phyloP scores from a whole-genome alignment of 2,888 invertebrate genomes.

The Rhagium mordax region DNA sequence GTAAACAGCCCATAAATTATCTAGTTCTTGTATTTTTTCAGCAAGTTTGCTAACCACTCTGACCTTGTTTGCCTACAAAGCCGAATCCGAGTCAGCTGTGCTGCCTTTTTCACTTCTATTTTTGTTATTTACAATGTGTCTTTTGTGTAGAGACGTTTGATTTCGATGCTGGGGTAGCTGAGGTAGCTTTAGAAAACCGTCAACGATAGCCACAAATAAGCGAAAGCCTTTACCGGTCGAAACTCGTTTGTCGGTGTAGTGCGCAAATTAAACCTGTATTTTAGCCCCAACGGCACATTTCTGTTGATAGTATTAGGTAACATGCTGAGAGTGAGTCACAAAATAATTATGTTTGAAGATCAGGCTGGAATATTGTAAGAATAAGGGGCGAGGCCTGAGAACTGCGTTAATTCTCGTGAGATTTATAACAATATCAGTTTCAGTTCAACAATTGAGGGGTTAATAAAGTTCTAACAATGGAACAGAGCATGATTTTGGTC shows the following conservation, averaged over 20 bases:
- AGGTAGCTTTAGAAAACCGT: neutral
- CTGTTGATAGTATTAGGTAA: constrained; percentile 5
- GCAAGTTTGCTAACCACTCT: constrained; percentile 18
- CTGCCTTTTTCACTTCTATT: constrained; percentile 32
- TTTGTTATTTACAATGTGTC: constrained; percentile 33
- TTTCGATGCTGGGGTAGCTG: neutral
- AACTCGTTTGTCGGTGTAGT: constrained; percentile 39
- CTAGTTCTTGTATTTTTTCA: constrained; percentile 3
- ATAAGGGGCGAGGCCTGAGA: neutral
- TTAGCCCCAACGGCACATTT: constrained; percentile 26
- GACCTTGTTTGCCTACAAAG: constrained; percentile 34
- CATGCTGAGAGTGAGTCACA: constrained; percentile 32
- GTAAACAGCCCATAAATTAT: neutral
- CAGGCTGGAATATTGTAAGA: neutral
- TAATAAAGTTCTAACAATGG: too few species aligned
- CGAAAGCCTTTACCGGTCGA: neutral
- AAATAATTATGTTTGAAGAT: constrained; percentile 3
- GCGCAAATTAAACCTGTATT: constrained; percentile 32
- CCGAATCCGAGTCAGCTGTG: constrained; percentile 34
- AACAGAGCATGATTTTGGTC: too few species aligned
- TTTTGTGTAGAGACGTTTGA: constrained; percentile 2
- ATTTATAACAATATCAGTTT: neutral
- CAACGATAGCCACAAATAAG: neutral
- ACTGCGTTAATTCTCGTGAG: neutral
- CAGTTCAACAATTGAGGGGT: too few species aligned